Conservation (phyloP, 2,797 vertebrate genomes). For the Megalops cyprinoides region DNA sequence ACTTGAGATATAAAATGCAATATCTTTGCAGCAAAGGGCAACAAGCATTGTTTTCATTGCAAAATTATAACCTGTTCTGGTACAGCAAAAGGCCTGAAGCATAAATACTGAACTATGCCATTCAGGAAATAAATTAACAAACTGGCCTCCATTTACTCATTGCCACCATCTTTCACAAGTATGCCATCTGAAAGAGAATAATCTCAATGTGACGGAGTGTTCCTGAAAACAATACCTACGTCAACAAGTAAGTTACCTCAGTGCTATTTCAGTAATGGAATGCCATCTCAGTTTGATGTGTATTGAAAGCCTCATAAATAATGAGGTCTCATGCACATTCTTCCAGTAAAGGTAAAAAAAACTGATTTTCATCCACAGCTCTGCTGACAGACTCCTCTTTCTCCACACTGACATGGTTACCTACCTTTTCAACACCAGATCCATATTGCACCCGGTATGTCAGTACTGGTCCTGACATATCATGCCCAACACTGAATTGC, state of each 20-base stretch:
- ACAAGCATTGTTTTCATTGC: conserved; percentile 2
- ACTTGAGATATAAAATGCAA: conserved; percentile 24
- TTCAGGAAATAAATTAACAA: conserved; percentile 24
- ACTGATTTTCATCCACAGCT: conserved; percentile 14
- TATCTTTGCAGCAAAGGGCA: conserved; percentile 23
- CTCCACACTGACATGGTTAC: background rate
- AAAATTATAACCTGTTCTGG: background rate
- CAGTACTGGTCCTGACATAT: too few species aligned
- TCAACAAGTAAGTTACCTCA: background rate
- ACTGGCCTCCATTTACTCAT: conserved; percentile 19
- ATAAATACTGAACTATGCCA: conserved; percentile 14
- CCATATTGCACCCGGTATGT: background rate
- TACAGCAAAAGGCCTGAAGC: conserved; percentile 21
- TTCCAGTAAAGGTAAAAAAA: background rate
- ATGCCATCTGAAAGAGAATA: conserved; percentile 22
- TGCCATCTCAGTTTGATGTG: conserved; percentile 15
- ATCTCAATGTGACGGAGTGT: background rate
- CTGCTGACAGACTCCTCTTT: background rate
- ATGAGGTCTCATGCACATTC: conserved; percentile 28
- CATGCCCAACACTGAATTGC: too few species aligned
- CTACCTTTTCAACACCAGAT: background rate
- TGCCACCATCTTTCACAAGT: background rate
- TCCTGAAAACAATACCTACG: conserved; percentile 8
- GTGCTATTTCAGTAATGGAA: conserved; percentile 25
- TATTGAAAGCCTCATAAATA: background rate